Evolutionary conservation across 2,113 vertebrate species (phyloP), one percentile per base, ranked within the genome.

Genomic region (Dipodomys spectabilis): DNA sequence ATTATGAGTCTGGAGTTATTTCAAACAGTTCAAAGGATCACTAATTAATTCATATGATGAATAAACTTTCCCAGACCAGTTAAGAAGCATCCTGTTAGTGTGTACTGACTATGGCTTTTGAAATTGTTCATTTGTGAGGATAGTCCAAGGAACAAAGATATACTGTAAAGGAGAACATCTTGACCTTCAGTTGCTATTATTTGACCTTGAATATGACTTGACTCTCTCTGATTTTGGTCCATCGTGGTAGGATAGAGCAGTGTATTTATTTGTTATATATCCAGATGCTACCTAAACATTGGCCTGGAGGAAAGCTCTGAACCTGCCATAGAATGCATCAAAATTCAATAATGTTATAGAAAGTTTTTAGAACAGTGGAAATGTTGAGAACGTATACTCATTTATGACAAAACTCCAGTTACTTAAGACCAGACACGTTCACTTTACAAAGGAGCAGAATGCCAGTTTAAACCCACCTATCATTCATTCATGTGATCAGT

Each of bases 381-480:
- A 57, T 69, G 27, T 80, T 75, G 71, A 82, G 39, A 71, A 72
- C 10, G 64, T n/a, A 9, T 65, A 87, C 78, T 94, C 77, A 62
- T 90, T 96, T 90, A 44, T 9, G 53, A 71, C n/a, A 91, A 93
- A 88, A 81, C 64, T 73, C 78, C 19, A 90, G 64, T 49, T 85
- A 75, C 22, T 79, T 80, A 91, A 87, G 81, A 60, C 13, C 23
- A 6, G 39, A 79, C 27, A 80, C 53, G 53, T 45, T 91, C 35
- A 7, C 62, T 83, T 83, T 83, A 62, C 27, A 75, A 82, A 89
- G 82, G 35, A 86, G 69, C 5, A 20, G 60, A 35, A 30, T 65
- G 4, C 65, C 67, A 80, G 39, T 49, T 81, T 64, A 71, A 84
- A 93, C 28, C n/a, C 77, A 53, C 20, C 80, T 53, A n/a, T 62